A percentile compares a stretch with the other conserved stretches of the same genome.
Evolutionary conservation across 2,113 vertebrate genomes (phyloP).

Genomic region (Pleuronectes platessa): DNA sequence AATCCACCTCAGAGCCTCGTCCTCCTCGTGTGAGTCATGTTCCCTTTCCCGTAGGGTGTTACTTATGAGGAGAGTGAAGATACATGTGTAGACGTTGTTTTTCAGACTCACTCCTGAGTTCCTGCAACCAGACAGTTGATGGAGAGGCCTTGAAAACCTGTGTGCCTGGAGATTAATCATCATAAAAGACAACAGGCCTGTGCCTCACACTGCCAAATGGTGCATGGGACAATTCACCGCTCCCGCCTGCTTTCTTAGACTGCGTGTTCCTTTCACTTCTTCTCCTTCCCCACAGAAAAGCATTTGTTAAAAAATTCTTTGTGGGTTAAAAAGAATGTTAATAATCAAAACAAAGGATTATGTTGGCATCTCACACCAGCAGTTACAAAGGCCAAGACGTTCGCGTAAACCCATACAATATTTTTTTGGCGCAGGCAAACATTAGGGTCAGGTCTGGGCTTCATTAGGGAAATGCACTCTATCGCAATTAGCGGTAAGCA

Average conservation of each 20-base stretch:
- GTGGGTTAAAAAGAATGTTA: constrained; percentile 3
- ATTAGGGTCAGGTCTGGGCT: constrained; percentile 64
- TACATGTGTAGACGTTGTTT: constrained; percentile 38
- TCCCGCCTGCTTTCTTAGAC: constrained; percentile 22
- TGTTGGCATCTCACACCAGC: constrained; percentile 2
- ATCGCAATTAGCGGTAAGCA: constrained; percentile 79
- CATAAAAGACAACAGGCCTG: constrained; percentile 63
- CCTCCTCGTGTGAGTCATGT: constrained; percentile 35
- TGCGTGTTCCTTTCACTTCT: constrained; percentile 17
- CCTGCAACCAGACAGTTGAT: constrained; percentile 49
- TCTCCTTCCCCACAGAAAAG: constrained; percentile 4
- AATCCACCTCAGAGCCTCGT: constrained; percentile 44
- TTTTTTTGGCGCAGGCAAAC: constrained; percentile 36
- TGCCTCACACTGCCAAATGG: constrained; percentile 54
- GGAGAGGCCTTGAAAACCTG: constrained; percentile 58
- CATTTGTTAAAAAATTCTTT: constrained; percentile 9
- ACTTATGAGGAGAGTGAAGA: not conserved
- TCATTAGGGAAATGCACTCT: constrained; percentile 77
- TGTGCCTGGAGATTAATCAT: constrained; percentile 71
- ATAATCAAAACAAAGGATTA: constrained; percentile 33
- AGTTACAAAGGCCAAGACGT: constrained; percentile 9
- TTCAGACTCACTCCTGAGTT: constrained; percentile 48
- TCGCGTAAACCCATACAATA: constrained; percentile 14
- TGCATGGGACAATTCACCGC: constrained; percentile 39
- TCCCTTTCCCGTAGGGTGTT: not conserved